Evolutionary conservation across 2,888 invertebrate species (phyloP).

Genomic region (Polyommatus iphigenia): DNA sequence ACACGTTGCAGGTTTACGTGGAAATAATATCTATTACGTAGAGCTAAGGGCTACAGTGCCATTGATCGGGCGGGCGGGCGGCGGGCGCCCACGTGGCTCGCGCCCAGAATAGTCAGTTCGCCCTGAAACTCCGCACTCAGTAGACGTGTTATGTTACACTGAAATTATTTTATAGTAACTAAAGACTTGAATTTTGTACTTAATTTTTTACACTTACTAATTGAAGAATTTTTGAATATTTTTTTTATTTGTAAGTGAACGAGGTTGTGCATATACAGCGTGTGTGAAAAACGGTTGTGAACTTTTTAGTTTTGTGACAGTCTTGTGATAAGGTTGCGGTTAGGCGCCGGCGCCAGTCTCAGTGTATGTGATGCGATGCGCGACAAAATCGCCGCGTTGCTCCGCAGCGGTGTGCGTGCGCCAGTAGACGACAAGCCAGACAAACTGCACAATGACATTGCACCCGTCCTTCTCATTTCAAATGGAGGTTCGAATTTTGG

Average conservation of each 20-base stretch:
- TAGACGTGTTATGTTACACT: constrained; percentile 46
- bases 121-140: constrained; percentile 57
- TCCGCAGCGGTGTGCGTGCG: constrained; percentile 63
- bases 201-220: neutral
- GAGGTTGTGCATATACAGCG: neutral
- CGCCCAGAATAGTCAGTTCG: constrained; percentile 75
- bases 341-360: constrained; percentile 57
- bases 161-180: neutral
- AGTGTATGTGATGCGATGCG: constrained; percentile 68
- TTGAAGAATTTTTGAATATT: neutral
- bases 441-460: constrained; percentile 62
- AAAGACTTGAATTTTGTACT: constrained; percentile 8
- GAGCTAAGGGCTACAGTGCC: constrained; percentile 54
- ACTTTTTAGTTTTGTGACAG: constrained; percentile 14
- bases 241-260: neutral
- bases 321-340: constrained; percentile 34
- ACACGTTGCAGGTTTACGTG: neutral
- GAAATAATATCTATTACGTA: constrained; percentile 37
- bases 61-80: constrained; percentile 70
- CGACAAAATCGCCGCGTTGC: constrained; percentile 66
- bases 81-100: constrained; percentile 71
- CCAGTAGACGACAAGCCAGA: constrained; percentile 56
- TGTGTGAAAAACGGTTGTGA: neutral
- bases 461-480: constrained; percentile 63
- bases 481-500: constrained; percentile 58